phyloP scores from a whole-genome alignment of 2,888 invertebrate genomes.

The Periphyllus acericola region DNA sequence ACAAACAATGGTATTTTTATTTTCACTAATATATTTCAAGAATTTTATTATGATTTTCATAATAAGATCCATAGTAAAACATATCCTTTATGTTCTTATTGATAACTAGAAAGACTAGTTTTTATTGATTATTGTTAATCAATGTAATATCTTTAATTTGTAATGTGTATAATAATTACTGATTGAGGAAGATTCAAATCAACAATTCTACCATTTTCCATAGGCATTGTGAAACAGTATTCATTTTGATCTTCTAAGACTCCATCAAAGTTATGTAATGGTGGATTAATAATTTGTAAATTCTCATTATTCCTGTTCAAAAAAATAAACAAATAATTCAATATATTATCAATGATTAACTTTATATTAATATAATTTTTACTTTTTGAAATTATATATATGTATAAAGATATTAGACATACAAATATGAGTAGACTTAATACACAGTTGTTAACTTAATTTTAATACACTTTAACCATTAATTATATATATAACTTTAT shows the following conservation, averaged over 20 bases:
- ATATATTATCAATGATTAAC: too few species aligned
- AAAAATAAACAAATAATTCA: not conserved
- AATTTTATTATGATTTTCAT: too few species aligned
- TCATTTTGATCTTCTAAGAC: constrained; percentile 13
- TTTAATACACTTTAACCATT: too few species aligned
- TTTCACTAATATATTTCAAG: too few species aligned
- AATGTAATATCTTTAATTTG: not conserved
- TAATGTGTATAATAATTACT: constrained; percentile 32
- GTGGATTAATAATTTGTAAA: constrained; percentile 4
- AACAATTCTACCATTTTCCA: constrained; percentile 51
- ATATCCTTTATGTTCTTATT: too few species aligned
- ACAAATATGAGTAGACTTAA: too few species aligned
- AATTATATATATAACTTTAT: too few species aligned
- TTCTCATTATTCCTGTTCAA: constrained; percentile 27
- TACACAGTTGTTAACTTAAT: not conserved
- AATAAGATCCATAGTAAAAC: too few species aligned
- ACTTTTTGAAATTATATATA: not conserved
- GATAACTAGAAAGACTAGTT: too few species aligned
- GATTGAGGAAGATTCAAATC: constrained; percentile 51
- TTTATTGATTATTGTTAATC: too few species aligned
- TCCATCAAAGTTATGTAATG: constrained; percentile 20
- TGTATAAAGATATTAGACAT: not conserved
- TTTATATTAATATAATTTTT: not conserved
- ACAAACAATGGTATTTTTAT: too few species aligned
- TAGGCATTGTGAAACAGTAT: constrained; percentile 35